Evolutionary conservation across 2,797 vertebrate genomes (phyloP).

Genomic region (Choloepus didactylus): DNA sequence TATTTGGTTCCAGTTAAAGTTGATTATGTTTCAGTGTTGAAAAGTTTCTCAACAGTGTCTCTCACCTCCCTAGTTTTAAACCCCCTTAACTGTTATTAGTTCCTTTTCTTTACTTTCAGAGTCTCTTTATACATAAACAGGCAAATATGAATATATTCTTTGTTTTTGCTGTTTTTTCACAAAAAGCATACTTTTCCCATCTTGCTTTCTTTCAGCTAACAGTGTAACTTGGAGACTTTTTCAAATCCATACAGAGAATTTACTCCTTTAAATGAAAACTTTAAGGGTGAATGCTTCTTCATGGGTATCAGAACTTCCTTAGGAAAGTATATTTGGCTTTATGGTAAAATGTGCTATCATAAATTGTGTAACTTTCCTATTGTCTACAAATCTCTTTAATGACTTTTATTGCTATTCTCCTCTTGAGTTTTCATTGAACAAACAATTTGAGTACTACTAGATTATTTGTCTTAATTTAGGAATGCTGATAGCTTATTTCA

Average conservation of each 20-base stretch:
- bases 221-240: not conserved
- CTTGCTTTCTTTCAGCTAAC: not conserved
- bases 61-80: conserved; percentile 27
- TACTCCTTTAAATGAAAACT: not conserved
- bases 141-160: not conserved
- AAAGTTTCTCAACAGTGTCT: conserved; percentile 15
- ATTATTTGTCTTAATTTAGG: conserved; percentile 53
- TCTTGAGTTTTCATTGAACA: not conserved
- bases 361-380: not conserved
- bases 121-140: not conserved
- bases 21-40: not conserved
- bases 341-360: not conserved
- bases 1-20: not conserved
- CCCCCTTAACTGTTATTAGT: not conserved
- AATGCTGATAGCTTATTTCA: conserved; percentile 14
- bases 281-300: not conserved
- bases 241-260: not conserved
- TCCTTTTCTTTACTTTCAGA: conserved; percentile 8
- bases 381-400: not conserved
- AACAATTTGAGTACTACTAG: not conserved
- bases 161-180: conserved; percentile 16
- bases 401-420: not conserved
- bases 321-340: not conserved
- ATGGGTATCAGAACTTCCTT: not conserved
- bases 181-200: not conserved